Conservation (phyloP, 2,797 vertebrate species). For the Gymnothorax javanicus region DNA sequence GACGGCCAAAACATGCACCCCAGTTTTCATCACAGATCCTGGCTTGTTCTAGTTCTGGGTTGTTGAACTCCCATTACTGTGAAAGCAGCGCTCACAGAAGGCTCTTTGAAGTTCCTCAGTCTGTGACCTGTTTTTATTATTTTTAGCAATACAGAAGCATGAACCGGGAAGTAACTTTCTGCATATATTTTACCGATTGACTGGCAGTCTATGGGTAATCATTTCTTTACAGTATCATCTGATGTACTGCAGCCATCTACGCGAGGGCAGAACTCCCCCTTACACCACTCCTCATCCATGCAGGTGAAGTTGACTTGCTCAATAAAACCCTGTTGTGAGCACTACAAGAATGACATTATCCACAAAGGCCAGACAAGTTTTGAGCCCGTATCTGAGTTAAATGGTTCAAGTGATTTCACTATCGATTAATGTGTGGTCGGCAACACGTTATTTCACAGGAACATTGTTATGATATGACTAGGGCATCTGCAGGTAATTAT, state of each 20-base stretch:
- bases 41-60: background rate
- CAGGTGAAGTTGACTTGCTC: background rate
- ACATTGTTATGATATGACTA: background rate
- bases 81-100: background rate
- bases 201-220: background rate
- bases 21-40: constrained; percentile 13
- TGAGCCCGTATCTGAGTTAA: background rate
- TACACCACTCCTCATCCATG: background rate
- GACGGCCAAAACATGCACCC: constrained; percentile 14
- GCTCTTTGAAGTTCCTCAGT: background rate
- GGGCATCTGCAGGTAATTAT: background rate
- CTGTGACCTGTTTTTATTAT: background rate
- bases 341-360: background rate
- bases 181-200: background rate
- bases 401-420: background rate
- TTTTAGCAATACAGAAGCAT: background rate
- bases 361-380: background rate
- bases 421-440: background rate
- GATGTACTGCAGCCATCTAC: background rate
- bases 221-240: background rate
- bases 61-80: background rate
- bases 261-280: background rate
- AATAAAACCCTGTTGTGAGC: background rate
- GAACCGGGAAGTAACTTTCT: constrained; percentile 1
- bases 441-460: background rate